These are phyloP conservation scores for Chromis chromis DNA, from an alignment of 2,797 vertebrate species.

Conservation along the genomic window DNA sequence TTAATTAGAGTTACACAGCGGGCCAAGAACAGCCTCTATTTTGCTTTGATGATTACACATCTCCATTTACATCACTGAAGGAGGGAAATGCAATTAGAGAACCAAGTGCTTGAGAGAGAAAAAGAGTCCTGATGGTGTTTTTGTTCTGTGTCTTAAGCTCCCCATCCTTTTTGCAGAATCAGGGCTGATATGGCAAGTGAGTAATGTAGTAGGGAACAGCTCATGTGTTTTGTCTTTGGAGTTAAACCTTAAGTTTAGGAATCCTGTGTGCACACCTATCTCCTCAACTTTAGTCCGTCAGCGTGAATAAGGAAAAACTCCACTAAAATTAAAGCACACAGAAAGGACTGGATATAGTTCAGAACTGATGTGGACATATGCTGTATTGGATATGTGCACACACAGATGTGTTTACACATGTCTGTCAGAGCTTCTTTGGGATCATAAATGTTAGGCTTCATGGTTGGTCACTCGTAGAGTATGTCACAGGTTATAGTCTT, in stretches of 20 bases:
- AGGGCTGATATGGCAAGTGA: constrained; percentile 44
- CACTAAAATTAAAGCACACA: neutral
- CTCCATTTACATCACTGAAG: constrained; percentile 78
- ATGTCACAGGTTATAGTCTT: constrained; percentile 14
- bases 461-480: neutral
- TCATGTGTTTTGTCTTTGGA: constrained; percentile 35
- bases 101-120: constrained; percentile 53
- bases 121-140: constrained; percentile 61
- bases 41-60: constrained; percentile 82
- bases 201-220: constrained; percentile 41
- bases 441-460: constrained; percentile 1
- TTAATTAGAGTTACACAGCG: constrained; percentile 77
- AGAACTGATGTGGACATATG: neutral
- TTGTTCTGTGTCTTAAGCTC: constrained; percentile 61
- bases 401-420: neutral
- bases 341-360: neutral
- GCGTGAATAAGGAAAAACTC: constrained; percentile 3
- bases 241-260: constrained; percentile 15
- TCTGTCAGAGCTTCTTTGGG: neutral
- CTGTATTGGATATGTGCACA: neutral
- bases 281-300: neutral
- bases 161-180: constrained; percentile 38
- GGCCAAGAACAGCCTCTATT: constrained; percentile 69
- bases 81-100: constrained; percentile 76
- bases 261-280: constrained; percentile 17